Base-by-base conservation (phyloP, 2,113 vertebrate genomes). In the Neolamprologus fasciatus region DNA sequence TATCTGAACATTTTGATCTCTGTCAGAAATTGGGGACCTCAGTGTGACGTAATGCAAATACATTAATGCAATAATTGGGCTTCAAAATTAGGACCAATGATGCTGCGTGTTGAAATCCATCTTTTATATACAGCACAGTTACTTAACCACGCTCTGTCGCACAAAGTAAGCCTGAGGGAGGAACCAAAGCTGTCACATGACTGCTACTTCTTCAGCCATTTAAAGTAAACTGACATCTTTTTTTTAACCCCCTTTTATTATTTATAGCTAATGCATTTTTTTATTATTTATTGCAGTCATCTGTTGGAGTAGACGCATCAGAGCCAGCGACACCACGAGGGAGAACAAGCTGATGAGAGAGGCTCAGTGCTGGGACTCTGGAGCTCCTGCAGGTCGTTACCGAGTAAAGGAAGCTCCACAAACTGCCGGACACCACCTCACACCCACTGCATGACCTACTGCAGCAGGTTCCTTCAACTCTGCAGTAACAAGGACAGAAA, bases 41-140 rank as follows among this genome's bases (percentile, higher is more conserved):
- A 14, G 6, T 2, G 2, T 40, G 35, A 68, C 12, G 16, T 0
- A 17, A 10, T 17, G 57, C 26, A 17, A 31, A 17, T 61, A 61
- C 3, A 0, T 61, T 4, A 63, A 63, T 33, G 31, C 9, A n/a
- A 35, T 1, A 23, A 21, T 2, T 14, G 5, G 35, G n/a, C 63
- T 71, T 42, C 37, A 42, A 68, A 68, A 14, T 40, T 3, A 40
- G 63, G 7, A 0, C 37, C 37, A 42, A 16, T 9, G 37, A 4
- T 71, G 35, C 13, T 23, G 5, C 7, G 1, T 42, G 66, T 40
- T 8, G 2, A 23, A 71, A 6, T 71, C 66, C 35, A 42, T 71
- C n/a, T 14, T 23, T 42, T 71, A 71, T 42, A 16, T 2, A 23
- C n/a, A 9, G 35, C 12, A 42, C 33, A 37, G 58, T 11, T 33